Base-by-base conservation (phyloP, 2,888 invertebrate species). In the Poecilobothrus nobilitatus region DNA sequence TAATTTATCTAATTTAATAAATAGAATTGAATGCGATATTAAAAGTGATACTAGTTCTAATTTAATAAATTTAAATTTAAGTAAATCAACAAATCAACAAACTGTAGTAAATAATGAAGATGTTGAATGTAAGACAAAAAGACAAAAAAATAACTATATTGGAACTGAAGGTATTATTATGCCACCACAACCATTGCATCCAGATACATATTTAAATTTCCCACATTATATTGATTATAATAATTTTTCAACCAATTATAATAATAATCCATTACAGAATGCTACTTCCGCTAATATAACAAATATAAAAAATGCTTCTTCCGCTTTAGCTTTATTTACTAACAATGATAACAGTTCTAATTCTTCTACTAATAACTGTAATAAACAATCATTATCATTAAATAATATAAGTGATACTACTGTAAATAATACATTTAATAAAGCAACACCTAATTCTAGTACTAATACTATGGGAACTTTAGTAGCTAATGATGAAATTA, bases 261-360 rank as follows among this genome's bases (percentile, higher is more conserved):
- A 27, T n/a, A 63, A 20, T 63, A 21, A 21, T 22, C 15, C 21
- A 22, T 22, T 8, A 63, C 21, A 63, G 20, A 63, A 22, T 63
- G 18, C 21, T 22, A 63, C 21, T 63, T 15, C 10, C 18, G 10
- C 21, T 63, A 63, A 21, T 63, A 63, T 22, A 8, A 63, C 63
- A 21, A 63, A 21, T 63, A 21, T 21, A 15, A 63, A 63, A 21
- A 63, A 9, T 53, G 53, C n/a, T 53, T 15, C 53, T 53, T 53
- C 18, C 18, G 53, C 53, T 53, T 53, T 53, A n/a, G 53, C 53
- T 53, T 53, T 53, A 53, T 18, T 12, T n/a, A 64, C 62, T 22
- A 68, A 67, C 37, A 68, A 62, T 21, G 68, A 53, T 33, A 68
- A 41, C 44, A 68, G 65, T 63, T 66, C 68, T 34, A 66, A 53